These are phyloP conservation scores for Scolanthus callimorphus DNA, from an alignment of 92 coral and sea anemone genomes.

Conservation along the genomic window DNA sequence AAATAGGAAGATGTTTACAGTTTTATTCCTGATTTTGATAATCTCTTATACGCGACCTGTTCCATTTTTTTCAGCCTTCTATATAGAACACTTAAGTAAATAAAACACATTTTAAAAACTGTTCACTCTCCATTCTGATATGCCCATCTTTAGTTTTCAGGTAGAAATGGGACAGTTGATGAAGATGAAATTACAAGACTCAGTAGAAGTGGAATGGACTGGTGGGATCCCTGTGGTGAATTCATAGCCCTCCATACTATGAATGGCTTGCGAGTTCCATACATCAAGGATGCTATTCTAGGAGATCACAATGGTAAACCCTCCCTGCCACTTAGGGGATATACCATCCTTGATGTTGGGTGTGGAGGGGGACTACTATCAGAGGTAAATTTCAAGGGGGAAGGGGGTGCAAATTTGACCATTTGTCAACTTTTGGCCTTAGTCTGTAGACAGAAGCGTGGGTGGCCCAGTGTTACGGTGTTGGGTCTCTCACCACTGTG, in stretches of 20 bases:
- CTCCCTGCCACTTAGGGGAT: constrained; percentile 58
- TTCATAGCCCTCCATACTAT: constrained; percentile 85
- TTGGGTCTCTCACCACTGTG: too few species aligned
- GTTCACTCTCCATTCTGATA: too few species aligned
- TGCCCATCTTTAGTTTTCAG: neutral
- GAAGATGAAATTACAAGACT: constrained; percentile 85
- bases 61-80: too few species aligned
- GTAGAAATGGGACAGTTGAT: constrained; percentile 54
- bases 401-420: too few species aligned
- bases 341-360: constrained; percentile 77
- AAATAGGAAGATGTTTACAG: too few species aligned
- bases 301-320: constrained; percentile 9
- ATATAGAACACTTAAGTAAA: too few species aligned
- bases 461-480: too few species aligned
- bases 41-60: too few species aligned
- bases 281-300: constrained; percentile 58
- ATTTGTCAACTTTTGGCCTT: too few species aligned
- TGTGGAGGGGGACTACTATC: constrained; percentile 96
- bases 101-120: too few species aligned
- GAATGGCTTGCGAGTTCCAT: constrained; percentile 88
- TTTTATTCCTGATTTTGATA: too few species aligned
- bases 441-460: too few species aligned
- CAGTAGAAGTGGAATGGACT: constrained; percentile 73
- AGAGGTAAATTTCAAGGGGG: constrained; percentile 55
- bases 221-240: constrained; percentile 91